Evolutionary conservation across 2,113 vertebrate genomes (phyloP).

Genomic region (Oxygymnocypris stewartii): DNA sequence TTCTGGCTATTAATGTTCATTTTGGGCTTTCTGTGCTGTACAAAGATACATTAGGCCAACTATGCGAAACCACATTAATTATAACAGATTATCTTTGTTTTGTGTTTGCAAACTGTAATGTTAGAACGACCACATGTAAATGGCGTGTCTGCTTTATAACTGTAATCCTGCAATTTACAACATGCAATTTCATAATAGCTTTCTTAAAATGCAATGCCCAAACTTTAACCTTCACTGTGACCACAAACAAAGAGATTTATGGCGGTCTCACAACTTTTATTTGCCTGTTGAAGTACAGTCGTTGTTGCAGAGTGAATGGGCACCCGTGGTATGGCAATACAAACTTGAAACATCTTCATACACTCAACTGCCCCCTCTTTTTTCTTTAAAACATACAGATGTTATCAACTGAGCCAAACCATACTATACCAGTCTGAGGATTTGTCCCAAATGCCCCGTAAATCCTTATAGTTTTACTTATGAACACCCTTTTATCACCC

Average conservation of each 20-base stretch:
- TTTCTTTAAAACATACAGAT: background rate
- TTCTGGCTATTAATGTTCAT: constrained; percentile 32
- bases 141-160: background rate
- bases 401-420: background rate
- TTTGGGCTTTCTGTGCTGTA: background rate
- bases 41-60: constrained; percentile 25
- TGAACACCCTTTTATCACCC: background rate
- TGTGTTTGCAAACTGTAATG: background rate
- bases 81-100: background rate
- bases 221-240: background rate
- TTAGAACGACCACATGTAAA: background rate
- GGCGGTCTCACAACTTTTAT: background rate
- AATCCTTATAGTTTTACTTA: background rate
- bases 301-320: background rate
- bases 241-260: background rate
- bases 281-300: background rate
- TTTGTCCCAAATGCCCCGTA: background rate
- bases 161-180: background rate
- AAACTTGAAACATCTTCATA: constrained; percentile 5
- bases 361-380: background rate
- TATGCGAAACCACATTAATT: constrained; percentile 6
- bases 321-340: background rate
- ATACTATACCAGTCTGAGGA: background rate
- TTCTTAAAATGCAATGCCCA: background rate
- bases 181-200: background rate